phyloP scores from a whole-genome alignment of 37 sponge, comb jelly and placozoan species.

The Aplysina aerophoba region DNA sequence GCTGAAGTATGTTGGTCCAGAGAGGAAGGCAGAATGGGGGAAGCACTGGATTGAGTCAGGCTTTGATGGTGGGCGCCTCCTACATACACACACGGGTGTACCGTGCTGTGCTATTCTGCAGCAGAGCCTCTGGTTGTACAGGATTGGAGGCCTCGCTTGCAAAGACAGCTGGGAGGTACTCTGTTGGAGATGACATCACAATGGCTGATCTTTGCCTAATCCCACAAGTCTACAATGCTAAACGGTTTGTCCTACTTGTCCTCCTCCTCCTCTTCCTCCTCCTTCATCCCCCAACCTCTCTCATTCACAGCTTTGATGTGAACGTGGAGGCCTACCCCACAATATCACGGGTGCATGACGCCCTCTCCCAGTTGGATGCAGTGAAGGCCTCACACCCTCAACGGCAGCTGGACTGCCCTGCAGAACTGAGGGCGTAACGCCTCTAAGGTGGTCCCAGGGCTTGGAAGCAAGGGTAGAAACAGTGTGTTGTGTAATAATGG shows the following conservation, averaged over 20 bases:
- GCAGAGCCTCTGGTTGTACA: constrained; percentile 40
- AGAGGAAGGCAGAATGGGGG: constrained; percentile 94
- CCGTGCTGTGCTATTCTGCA: too few relatives aligned
- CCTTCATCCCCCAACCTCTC: background rate
- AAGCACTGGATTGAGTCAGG: constrained; percentile 93
- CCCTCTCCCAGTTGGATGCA: constrained; percentile 70
- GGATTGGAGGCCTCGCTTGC: constrained; percentile 84
- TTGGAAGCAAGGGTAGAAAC: too few relatives aligned
- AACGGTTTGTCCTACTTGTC: constrained; percentile 55
- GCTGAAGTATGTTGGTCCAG: constrained; percentile 88
- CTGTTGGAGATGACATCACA: constrained; percentile 95
- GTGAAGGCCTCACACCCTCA: constrained; percentile 78
- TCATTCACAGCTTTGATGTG: constrained; percentile 77
- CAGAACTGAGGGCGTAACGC: constrained; percentile 47
- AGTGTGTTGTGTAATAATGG: too few relatives aligned
- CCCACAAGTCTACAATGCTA: constrained; percentile 95
- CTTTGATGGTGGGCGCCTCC: constrained; percentile 62
- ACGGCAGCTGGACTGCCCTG: constrained; percentile 94
- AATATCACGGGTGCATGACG: constrained; percentile 73
- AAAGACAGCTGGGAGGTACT: constrained; percentile 85
- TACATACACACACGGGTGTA: too few relatives aligned
- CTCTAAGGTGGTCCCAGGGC: too few relatives aligned
- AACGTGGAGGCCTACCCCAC: constrained; percentile 83
- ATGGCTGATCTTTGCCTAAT: constrained; percentile 95
- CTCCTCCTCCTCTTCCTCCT: background rate